These are phyloP conservation scores for Macrocentrus cingulum DNA, from an alignment of 1,140 invertebrate genomes.

Conservation along the genomic window DNA sequence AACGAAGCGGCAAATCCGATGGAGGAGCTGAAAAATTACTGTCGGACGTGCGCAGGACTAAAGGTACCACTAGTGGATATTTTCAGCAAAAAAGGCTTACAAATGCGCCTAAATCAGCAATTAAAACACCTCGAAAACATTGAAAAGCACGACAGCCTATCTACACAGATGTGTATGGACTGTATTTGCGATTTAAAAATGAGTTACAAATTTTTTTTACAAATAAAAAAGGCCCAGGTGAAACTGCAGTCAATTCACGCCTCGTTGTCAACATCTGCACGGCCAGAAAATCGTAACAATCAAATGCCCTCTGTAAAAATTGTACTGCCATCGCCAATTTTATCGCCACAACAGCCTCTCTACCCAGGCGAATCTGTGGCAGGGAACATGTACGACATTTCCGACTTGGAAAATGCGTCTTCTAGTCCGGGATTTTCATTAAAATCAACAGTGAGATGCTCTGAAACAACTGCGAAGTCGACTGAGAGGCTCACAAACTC, in stretches of 20 bases:
- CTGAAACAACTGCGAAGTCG: too few relatives aligned
- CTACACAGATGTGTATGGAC: conserved; percentile 57
- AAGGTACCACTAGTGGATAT: conserved; percentile 54
- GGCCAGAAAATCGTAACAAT: not conserved
- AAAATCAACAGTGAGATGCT: too few relatives aligned
- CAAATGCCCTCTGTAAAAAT: not conserved
- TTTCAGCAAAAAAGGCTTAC: conserved; percentile 51
- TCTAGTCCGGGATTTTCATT: too few relatives aligned
- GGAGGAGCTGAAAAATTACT: conserved; percentile 49
- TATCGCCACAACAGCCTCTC: too few relatives aligned
- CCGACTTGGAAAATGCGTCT: too few relatives aligned
- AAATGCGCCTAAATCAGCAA: conserved; percentile 53
- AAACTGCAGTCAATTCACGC: conserved; percentile 48
- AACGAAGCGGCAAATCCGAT: conserved; percentile 26
- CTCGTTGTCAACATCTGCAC: conserved; percentile 25
- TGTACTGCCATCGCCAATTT: too few relatives aligned
- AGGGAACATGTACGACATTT: too few relatives aligned
- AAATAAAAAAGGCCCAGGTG: conserved; percentile 55
- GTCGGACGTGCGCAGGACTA: conserved; percentile 52
- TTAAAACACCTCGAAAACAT: conserved; percentile 53
- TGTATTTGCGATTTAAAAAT: conserved; percentile 56
- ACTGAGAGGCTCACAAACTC: too few relatives aligned
- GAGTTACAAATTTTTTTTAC: conserved; percentile 57
- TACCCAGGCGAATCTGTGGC: too few relatives aligned
- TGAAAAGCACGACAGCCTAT: conserved; percentile 42